Evolutionary conservation across 1,140 invertebrate species (phyloP), one percentile per base, ranked within the genome.

Genomic region (Bombus superbus): DNA sequence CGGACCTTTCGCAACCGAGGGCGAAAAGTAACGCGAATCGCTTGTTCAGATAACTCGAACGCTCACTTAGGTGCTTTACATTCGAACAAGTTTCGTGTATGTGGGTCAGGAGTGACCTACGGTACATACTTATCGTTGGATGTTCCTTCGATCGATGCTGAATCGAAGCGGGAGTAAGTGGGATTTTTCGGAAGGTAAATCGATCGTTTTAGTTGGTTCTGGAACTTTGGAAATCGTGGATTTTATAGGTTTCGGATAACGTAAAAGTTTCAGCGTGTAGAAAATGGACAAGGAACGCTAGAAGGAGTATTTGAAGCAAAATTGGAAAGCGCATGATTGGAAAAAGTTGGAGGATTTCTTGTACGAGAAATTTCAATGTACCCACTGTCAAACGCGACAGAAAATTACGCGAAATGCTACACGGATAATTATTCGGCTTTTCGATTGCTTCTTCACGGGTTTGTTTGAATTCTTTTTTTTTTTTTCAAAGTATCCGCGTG

Each of bases 31-130:
- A 15, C 6, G 42, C 28, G 47, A 75, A 38, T 8, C 35, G 25
- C 32, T 15, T 18, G 22, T 76, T 76, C 74, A 9, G 35, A 40
- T 15, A 3, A 25, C 35, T 35, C 32, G 47, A 59, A 59, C 28
- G 44, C 74, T 59, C 53, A 59, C 35, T 53, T 59, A 59, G 47
- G 25, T 18, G 13, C 44, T 38, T 38, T 38, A 53, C 3, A 25
- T 35, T 76, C 38, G 47, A 59, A 76, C 32, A 38, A 25, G 35
- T 76, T 13, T 57, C 11, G 22, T 13, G 8, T 76, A 38, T 57
- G 47, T 76, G 22, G 44, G 74, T 76, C 74, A 57, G 25, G 11
- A n/a, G 47, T 76, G 47, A 32, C 74, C 53, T 28, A 76, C 32
- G 5, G 2, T 76, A 74, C 18, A 6, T 25, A 57, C 74, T 76